phyloP scores from a whole-genome alignment of 2,113 vertebrate species.

The Ammospiza nelsoni region DNA sequence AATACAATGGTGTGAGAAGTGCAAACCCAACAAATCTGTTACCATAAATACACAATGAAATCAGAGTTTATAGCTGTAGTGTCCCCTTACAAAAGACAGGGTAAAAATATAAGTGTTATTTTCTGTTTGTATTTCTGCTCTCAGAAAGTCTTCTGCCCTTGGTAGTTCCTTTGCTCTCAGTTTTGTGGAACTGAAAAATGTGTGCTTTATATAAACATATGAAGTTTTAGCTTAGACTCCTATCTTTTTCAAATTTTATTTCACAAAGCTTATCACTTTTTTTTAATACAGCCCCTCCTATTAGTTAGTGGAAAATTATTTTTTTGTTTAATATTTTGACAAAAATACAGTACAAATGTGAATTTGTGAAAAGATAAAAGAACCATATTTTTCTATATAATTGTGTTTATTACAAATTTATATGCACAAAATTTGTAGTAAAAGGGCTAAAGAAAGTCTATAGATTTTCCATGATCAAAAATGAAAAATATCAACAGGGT shows the following conservation, averaged over 20 bases:
- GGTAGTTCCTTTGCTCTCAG: neutral
- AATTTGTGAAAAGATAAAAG: neutral
- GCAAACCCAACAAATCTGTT: neutral
- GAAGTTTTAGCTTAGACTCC: neutral
- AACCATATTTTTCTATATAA: neutral
- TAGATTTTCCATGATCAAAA: neutral
- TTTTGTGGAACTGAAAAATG: neutral
- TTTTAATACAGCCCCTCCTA: neutral
- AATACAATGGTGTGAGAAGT: neutral
- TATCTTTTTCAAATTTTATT: neutral
- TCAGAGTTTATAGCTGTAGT: neutral
- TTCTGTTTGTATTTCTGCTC: neutral
- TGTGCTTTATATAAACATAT: neutral
- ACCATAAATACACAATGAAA: neutral
- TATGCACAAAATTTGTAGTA: neutral
- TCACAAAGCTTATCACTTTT: neutral
- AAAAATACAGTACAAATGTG: neutral
- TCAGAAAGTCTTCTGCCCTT: neutral
- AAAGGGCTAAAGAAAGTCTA: rapidly evolving
- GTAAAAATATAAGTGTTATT: neutral
- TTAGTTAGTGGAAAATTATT: neutral
- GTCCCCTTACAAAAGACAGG: neutral
- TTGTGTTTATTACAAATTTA: neutral
- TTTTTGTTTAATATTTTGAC: neutral
- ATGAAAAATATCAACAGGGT: neutral